phyloP scores from a whole-genome alignment of 2,888 invertebrate species.

The Scaptomyza flava region DNA sequence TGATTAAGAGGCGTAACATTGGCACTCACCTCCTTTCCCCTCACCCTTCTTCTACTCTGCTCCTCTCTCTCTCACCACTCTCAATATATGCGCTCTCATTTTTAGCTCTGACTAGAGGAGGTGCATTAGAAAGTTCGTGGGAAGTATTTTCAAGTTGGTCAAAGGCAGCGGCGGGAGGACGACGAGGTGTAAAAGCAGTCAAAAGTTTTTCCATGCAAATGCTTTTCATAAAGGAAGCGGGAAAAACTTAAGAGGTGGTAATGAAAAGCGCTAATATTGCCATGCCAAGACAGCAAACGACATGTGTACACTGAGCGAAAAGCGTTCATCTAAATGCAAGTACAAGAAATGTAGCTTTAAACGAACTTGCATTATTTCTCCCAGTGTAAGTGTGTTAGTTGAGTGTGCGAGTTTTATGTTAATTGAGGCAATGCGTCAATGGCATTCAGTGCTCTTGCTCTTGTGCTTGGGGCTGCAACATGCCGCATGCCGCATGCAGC shows the following conservation, averaged over 20 bases:
- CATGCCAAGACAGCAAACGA: slow-evolving; percentile 13
- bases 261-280: slow-evolving; percentile 76
- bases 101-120: slow-evolving; percentile 11
- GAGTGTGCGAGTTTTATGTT: slow-evolving; percentile 68
- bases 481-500: slow-evolving; percentile 4
- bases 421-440: slow-evolving; percentile 79
- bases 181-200: slow-evolving; percentile 37
- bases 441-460: slow-evolving; percentile 49
- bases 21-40: slow-evolving; percentile 35
- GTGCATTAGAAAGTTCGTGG: slow-evolving; percentile 80
- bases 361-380: neutral
- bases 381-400: slow-evolving; percentile 10
- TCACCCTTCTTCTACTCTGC: too few species aligned
- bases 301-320: slow-evolving; percentile 10
- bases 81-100: slow-evolving; percentile 14
- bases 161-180: too few species aligned
- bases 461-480: slow-evolving; percentile 21
- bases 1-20: slow-evolving; percentile 79
- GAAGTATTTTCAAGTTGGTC: slow-evolving; percentile 71
- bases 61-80: neutral
- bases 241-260: slow-evolving; percentile 69
- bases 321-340: too few species aligned
- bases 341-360: too few species aligned
- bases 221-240: slow-evolving; percentile 71
- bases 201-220: slow-evolving; percentile 67